These are phyloP conservation scores for Phlogophora meticulosa DNA, from an alignment of 2,888 invertebrate species.

Conservation along the genomic window DNA sequence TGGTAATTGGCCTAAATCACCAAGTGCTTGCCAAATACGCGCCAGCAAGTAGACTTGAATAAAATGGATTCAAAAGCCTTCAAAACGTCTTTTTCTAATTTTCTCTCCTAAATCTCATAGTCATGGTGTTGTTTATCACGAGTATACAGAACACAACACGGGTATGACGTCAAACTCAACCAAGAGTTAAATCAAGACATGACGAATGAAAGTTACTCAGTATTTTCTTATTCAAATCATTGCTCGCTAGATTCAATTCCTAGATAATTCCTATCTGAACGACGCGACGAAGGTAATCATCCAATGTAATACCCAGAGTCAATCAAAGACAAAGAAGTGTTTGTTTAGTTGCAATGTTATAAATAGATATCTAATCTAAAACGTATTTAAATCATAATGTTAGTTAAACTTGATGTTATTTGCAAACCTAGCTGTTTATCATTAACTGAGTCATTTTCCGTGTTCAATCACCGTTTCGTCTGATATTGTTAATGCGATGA, in stretches of 20 bases:
- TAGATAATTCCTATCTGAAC: constrained; percentile 11
- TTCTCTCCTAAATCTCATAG: background rate
- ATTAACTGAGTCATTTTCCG: constrained; percentile 43
- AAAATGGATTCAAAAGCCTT: background rate
- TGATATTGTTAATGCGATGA: constrained; percentile 10
- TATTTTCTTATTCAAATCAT: constrained; percentile 11
- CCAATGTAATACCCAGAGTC: background rate
- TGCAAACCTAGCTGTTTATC: constrained; percentile 21
- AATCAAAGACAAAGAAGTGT: constrained; percentile 25
- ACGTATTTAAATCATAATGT: constrained; percentile 11
- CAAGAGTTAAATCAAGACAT: constrained; percentile 22
- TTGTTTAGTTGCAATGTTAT: constrained; percentile 19
- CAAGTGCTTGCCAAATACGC: constrained; percentile 26
- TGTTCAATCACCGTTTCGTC: constrained; percentile 27
- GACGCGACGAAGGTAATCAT: background rate
- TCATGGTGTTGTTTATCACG: background rate
- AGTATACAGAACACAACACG: background rate
- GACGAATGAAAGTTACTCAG: constrained; percentile 19
- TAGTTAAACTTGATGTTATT: constrained; percentile 23
- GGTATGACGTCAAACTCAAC: constrained; percentile 26
- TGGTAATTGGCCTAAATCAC: constrained; percentile 28
- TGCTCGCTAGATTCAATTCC: constrained; percentile 23
- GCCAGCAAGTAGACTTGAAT: background rate
- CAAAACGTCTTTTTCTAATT: background rate
- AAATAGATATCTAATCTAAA: constrained; percentile 35